Conservation (phyloP, 2,888 invertebrate genomes). For the Creontiades dilutus region DNA sequence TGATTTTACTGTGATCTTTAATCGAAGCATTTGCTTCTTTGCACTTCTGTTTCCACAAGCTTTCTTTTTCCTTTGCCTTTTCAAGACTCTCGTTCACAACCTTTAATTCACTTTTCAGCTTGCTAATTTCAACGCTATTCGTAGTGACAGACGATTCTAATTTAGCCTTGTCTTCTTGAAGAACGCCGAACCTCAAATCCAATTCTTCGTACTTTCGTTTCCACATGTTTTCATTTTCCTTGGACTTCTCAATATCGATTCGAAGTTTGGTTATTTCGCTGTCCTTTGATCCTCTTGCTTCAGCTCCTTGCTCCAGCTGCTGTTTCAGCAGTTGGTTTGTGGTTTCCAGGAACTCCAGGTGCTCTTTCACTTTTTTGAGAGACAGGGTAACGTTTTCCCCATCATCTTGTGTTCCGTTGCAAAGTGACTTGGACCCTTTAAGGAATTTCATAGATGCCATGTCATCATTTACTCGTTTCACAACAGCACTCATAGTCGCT, state of each 20-base stretch:
- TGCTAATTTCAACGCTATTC: conserved; percentile 39
- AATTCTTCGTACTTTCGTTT: conserved; percentile 30
- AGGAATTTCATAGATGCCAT: not conserved
- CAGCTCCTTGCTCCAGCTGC: conserved; percentile 19
- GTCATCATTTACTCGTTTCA: conserved; percentile 1
- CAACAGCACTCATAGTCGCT: conserved; percentile 75
- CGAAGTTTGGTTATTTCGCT: not conserved
- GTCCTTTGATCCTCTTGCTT: not conserved
- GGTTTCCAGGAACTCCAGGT: conserved; percentile 36
- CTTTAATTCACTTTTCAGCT: conserved; percentile 54
- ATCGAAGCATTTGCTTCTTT: conserved; percentile 44
- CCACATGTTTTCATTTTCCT: not conserved
- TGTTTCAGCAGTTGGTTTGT: conserved; percentile 41
- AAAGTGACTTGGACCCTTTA: not conserved
- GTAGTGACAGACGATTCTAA: conserved; percentile 78
- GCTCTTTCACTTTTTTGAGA: conserved; percentile 53
- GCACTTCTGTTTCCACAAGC: conserved; percentile 12
- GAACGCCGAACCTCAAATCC: not conserved
- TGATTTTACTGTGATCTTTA: conserved; percentile 13
- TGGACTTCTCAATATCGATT: not conserved
- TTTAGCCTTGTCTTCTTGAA: conserved; percentile 79
- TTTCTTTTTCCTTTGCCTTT: conserved; percentile 18
- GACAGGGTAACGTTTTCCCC: conserved; percentile 18
- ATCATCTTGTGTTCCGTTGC: not conserved
- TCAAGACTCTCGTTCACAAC: conserved; percentile 27